These are phyloP conservation scores for Netelia inedita DNA, from an alignment of 2,888 invertebrate species.

Conservation along the genomic window DNA sequence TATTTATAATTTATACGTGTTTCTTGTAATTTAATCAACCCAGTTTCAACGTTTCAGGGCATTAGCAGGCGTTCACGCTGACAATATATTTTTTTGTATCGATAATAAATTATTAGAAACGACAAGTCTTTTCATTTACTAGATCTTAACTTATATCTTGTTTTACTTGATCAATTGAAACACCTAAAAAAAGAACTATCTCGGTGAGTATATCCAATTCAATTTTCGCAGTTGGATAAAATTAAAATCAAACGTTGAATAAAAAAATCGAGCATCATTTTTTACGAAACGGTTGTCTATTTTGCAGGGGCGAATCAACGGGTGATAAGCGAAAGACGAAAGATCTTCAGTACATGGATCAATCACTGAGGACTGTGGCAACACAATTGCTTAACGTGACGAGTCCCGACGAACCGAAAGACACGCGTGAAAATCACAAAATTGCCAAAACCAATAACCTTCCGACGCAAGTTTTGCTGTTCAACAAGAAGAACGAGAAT, in stretches of 20 bases:
- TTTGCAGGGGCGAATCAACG: slow-evolving; percentile 68
- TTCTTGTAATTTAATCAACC: slow-evolving; percentile 41
- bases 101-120: slow-evolving; percentile 77
- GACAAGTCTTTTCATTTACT: slow-evolving; percentile 68
- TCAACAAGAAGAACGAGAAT: slow-evolving; percentile 66
- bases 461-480: slow-evolving; percentile 57
- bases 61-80: slow-evolving; percentile 67
- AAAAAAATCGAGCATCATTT: background rate
- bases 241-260: slow-evolving; percentile 33
- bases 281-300: slow-evolving; percentile 31
- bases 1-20: slow-evolving; percentile 34
- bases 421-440: slow-evolving; percentile 47
- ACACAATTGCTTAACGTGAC: slow-evolving; percentile 82
- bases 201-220: slow-evolving; percentile 43
- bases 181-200: slow-evolving; percentile 1
- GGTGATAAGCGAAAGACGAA: slow-evolving; percentile 75
- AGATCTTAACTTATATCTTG: slow-evolving; percentile 9
- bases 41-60: slow-evolving; percentile 73
- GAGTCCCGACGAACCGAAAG: slow-evolving; percentile 65
- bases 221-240: slow-evolving; percentile 2
- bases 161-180: slow-evolving; percentile 13
- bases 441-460: slow-evolving; percentile 60
- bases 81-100: slow-evolving; percentile 71
- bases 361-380: slow-evolving; percentile 82
- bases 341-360: slow-evolving; percentile 81